phyloP scores from a whole-genome alignment of 2,797 vertebrate genomes.

The Acomys russatus region DNA sequence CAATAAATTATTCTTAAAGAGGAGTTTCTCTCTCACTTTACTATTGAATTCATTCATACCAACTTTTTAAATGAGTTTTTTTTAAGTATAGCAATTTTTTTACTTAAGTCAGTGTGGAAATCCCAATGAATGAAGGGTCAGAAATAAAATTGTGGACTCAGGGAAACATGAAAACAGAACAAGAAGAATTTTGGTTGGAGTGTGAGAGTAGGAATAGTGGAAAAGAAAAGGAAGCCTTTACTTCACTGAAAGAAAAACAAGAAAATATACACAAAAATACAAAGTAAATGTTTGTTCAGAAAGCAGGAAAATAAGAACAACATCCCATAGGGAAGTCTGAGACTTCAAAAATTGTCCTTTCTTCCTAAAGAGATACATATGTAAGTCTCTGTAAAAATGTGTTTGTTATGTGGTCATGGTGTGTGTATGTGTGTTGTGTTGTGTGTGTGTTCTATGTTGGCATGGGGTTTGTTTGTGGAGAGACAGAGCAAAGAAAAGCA shows the following conservation, averaged over 20 bases:
- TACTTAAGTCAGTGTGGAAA: background rate
- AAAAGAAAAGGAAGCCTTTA: accelerated
- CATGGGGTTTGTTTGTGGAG: background rate
- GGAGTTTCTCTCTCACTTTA: background rate
- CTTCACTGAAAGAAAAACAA: background rate
- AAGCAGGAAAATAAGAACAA: background rate
- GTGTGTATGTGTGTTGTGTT: background rate
- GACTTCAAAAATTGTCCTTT: background rate
- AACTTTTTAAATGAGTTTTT: background rate
- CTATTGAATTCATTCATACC: background rate
- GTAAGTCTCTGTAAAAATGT: background rate
- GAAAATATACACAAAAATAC: background rate
- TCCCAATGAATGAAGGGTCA: background rate
- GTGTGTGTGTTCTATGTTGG: background rate
- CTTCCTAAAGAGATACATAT: background rate
- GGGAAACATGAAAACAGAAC: background rate
- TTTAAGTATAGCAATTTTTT: background rate
- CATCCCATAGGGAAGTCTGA: background rate
- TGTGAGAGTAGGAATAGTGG: background rate
- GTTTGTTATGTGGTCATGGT: background rate
- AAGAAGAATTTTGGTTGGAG: background rate
- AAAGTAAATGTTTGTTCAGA: background rate
- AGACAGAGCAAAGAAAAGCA: background rate
- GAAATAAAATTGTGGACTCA: background rate
- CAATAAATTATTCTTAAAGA: background rate